Base-by-base conservation (phyloP, 2,797 vertebrate genomes). In the Galagoides demidoff region DNA sequence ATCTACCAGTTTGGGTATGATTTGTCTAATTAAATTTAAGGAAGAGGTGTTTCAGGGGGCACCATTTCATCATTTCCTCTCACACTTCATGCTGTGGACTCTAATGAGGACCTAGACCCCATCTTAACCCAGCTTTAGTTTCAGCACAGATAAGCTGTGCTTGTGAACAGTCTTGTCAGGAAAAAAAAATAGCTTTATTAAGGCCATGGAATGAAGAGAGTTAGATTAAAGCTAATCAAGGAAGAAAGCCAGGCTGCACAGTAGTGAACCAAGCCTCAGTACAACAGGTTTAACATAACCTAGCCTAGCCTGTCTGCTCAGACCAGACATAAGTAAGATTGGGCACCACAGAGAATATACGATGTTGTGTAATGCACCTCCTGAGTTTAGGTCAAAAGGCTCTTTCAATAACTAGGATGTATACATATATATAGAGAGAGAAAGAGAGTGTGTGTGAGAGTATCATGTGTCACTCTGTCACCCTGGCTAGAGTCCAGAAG, bases 181-280 rank as follows among this genome's bases (percentile, higher is more conserved):
- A 98, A 98, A 98, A n/a, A n/a, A 98, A 98, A 98, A 98, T 96
- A 98, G 98, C 98, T 98, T 98, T 98, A 98, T 98, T 98, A 98
- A 98, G 98, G 97, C 97, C 97, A 97, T 95, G 96, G 85, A 98
- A 98, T 5, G 31, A 0, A 0, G 74, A 98, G 92, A 95, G 96
- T 98, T 98, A 98, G 97, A 98, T 98, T 98, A 98, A 98, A 98
- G 98, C 98, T 98, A 98, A 98, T 98, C 97, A 98, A 98, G 97
- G 97, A 98, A 97, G 95, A 97, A 98, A 98, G 97, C 97, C 97
- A 98, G 98, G 98, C 93, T 14, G 2, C 52, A 97, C 96, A 66
- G 0, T 61, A 0, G 89, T 19, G 71, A 98, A 98, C 94, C 97
- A 95, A 98, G 96, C 96, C 96, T 81, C 86, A 90, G 95, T 93